Evolutionary conservation across 2,113 vertebrate species (phyloP).

Genomic region (Laticauda colubrina): DNA sequence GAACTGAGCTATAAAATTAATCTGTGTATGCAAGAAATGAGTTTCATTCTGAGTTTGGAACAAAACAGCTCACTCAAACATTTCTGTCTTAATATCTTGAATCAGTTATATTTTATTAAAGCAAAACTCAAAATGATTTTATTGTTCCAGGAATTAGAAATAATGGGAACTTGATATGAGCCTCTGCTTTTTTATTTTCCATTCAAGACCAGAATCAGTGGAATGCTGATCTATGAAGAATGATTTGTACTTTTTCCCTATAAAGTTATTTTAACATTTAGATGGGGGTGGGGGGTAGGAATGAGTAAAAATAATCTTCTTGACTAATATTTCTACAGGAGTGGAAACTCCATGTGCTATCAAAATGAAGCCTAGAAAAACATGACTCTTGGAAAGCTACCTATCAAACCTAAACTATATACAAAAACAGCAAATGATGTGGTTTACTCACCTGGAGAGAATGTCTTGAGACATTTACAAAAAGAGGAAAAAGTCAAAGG

Average conservation of each 20-base stretch:
- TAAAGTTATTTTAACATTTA: not conserved
- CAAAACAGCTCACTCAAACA: not conserved
- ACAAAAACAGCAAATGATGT: not conserved
- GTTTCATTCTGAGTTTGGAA: not conserved
- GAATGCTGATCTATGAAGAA: not conserved
- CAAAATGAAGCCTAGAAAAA: not conserved
- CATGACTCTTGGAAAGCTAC: not conserved
- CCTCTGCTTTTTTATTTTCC: not conserved
- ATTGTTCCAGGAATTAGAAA: not conserved
- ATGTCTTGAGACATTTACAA: not conserved
- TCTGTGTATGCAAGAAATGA: not conserved
- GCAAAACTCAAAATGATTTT: not conserved
- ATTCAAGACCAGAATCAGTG: not conserved
- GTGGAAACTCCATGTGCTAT: not conserved
- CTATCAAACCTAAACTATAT: not conserved
- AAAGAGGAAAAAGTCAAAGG: not conserved
- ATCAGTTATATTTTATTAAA: not conserved
- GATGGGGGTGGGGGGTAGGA: not conserved
- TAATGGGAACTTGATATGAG: not conserved
- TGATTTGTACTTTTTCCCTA: not conserved
- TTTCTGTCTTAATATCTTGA: not conserved
- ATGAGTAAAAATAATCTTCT: not conserved
- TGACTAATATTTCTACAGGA: not conserved
- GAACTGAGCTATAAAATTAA: not conserved
- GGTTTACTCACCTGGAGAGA: not conserved